A percentile compares a stretch with the other conserved stretches of the same genome.
Conservation (phyloP, 2,113 vertebrate species). For the Ameiurus melas region DNA sequence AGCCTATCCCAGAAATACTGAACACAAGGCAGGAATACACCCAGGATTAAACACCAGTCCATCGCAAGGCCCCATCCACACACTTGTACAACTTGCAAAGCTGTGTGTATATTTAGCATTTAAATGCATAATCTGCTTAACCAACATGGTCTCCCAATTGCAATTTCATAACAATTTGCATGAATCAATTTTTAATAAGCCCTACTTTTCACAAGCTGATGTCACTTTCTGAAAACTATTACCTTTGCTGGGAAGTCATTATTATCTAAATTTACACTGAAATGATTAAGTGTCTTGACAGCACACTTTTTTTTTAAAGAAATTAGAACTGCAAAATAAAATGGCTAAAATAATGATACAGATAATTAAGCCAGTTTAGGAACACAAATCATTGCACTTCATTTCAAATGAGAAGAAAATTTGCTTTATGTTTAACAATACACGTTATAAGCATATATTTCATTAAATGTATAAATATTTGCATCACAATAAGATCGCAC, state of each 20-base stretch:
- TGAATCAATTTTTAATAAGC: not conserved
- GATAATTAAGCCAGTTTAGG: not conserved
- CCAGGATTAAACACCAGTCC: not conserved
- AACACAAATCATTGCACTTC: not conserved
- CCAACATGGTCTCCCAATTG: not conserved
- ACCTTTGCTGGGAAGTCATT: not conserved
- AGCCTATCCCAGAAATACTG: not conserved
- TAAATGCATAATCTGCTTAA: not conserved
- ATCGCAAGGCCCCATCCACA: not conserved
- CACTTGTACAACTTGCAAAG: not conserved
- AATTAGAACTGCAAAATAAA: not conserved
- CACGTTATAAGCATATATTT: not conserved
- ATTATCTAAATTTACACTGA: not conserved
- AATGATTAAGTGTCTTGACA: not conserved
- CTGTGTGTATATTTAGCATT: not conserved
- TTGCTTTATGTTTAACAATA: not conserved
- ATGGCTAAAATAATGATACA: not conserved
- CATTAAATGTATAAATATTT: no score
- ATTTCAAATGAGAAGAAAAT: not conserved
- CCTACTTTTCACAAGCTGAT: not conserved
- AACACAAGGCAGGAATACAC: not conserved
- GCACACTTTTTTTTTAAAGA: no score
- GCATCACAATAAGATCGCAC: no score
- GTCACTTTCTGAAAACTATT: not conserved
- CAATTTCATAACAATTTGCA: not conserved